Base-by-base conservation (phyloP, 2,113 vertebrate genomes). In the Euleptes europaea region DNA sequence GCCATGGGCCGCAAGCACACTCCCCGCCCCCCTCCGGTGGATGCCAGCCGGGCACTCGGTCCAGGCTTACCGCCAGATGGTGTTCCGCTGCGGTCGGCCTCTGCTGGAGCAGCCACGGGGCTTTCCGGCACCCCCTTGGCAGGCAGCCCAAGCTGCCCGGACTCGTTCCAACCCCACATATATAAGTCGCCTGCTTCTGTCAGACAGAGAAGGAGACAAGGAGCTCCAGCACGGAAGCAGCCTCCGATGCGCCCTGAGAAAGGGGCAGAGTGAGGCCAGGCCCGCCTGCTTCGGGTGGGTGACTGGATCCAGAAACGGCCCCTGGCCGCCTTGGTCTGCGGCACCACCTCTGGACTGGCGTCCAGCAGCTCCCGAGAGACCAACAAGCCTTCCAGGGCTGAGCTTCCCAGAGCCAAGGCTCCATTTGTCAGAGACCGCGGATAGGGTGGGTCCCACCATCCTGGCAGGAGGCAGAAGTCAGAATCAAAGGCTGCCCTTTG, bases 161-260 rank as follows among this genome's bases (percentile, higher is more conserved):
- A 97, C 78, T 99, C 98, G 5, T 99, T 99, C 99, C 98, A 99
- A 90, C 99, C 98, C 99, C 99, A 99, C 79, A 97, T 5, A 2
- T 99, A 99, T 57, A 99, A 88, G 75, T 99, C 99, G 26, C 98
- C 98, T 0, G 93, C 92, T 63, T 96, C 98, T 99, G 90, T 0
- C 70, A 12, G 5, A 33, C 1, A 7, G 0, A 33, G 0, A 0
- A 57, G 66, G 6, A 4, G 57, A 75, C 15, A 1, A 0, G 47
- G 44, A 12, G 4, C 85, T 47, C 33, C n/a, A 3, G 2, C 15
- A 8, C 10, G 19, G 47, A 2, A 6, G 33, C 15, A 33, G n/a
- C n/a, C n/a, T n/a, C n/a, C n/a, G n/a, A n/a, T n/a, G n/a, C n/a
- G n/a, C n/a, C n/a, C n/a, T n/a, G n/a, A n/a, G n/a, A n/a, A n/a